Base-by-base conservation (phyloP, 2,888 invertebrate genomes). In the Synanthedon formicaeformis region DNA sequence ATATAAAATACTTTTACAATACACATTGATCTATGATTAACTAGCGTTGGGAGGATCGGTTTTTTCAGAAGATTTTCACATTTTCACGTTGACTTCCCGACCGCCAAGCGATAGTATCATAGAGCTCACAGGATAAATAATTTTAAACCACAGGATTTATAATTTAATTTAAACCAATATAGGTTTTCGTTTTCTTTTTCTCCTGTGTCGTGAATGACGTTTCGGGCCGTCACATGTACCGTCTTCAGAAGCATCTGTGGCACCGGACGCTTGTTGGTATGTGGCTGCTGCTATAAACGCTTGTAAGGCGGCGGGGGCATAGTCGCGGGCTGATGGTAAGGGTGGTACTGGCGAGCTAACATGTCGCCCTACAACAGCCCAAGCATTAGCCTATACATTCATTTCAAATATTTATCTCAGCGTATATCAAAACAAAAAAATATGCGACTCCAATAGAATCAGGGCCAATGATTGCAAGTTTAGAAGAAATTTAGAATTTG, bases 301-400 rank as follows among this genome's bases (percentile, higher is more conserved):
- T 82, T 81, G 78, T 74, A 75, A 54, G 71, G 69, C 60, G 78
- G 78, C 58, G 83, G 81, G 50, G 78, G 77, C 74, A 74, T 67
- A 57, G 68, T 61, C 60, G 81, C 74, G 54, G 85, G 85, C 72
- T 85, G 86, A 71, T 84, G 85, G 68, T 75, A 81, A 66, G 86
- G 85, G 63, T 86, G 85, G 73, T 80, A 82, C 71, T 83, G 84
- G 69, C 82, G 81, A 71, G 80, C 80, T 71, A 84, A 67, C 66
- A 83, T 77, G 71, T 85, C 87, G 77, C 81, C 85, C 87, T 87
- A 78, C 64, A 82, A 81, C 64, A 66, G 61, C 76, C 80, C 80
- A 79, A 76, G 77, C 71, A 66, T 72, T 81, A 78, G 73, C 77
- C 83, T 82, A 80, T 79, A 80, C 78, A 78, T 77, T 45, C 13